phyloP scores from a whole-genome alignment of 2,797 vertebrate species.

The Chromobotia macracanthus region DNA sequence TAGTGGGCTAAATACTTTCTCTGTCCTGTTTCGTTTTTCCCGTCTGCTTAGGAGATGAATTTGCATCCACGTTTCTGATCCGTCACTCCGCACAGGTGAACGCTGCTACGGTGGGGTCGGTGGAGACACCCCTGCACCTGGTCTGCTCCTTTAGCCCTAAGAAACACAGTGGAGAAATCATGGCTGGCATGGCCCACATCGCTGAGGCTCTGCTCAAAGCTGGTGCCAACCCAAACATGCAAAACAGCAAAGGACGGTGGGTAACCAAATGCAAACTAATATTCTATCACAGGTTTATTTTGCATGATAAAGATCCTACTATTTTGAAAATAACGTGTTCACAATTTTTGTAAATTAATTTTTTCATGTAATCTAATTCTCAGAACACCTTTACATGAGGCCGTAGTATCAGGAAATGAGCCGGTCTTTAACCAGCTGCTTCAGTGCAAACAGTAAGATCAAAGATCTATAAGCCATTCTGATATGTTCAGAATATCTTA shows the following conservation, averaged over 20 bases:
- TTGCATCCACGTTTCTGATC: constrained; percentile 93
- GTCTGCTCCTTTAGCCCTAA: constrained; percentile 92
- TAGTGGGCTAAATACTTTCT: constrained; percentile 7
- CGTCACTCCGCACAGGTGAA: constrained; percentile 92
- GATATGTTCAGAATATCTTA: not conserved
- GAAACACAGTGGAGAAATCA: constrained; percentile 85
- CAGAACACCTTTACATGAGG: constrained; percentile 92
- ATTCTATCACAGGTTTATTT: too few relatives aligned
- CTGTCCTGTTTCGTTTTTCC: not conserved
- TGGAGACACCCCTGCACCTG: constrained; percentile 94
- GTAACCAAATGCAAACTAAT: constrained; percentile 36
- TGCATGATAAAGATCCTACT: too few relatives aligned
- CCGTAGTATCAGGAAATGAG: constrained; percentile 90
- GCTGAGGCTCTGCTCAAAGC: constrained; percentile 90
- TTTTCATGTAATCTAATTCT: not conserved
- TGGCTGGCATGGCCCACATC: constrained; percentile 90
- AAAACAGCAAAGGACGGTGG: constrained; percentile 93
- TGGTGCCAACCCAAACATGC: constrained; percentile 96
- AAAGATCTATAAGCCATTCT: too few relatives aligned
- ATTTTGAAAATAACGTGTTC: too few relatives aligned
- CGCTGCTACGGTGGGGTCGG: constrained; percentile 88
- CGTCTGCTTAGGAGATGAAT: constrained; percentile 84
- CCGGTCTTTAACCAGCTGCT: constrained; percentile 93
- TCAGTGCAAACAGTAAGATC: constrained; percentile 94
- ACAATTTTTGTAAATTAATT: too few relatives aligned